Percentiles rank a stretch among this genome's conserved stretches.
These are phyloP conservation scores for Pterocles burchelli DNA, from an alignment of 2,113 vertebrate species.

Conservation along the genomic window DNA sequence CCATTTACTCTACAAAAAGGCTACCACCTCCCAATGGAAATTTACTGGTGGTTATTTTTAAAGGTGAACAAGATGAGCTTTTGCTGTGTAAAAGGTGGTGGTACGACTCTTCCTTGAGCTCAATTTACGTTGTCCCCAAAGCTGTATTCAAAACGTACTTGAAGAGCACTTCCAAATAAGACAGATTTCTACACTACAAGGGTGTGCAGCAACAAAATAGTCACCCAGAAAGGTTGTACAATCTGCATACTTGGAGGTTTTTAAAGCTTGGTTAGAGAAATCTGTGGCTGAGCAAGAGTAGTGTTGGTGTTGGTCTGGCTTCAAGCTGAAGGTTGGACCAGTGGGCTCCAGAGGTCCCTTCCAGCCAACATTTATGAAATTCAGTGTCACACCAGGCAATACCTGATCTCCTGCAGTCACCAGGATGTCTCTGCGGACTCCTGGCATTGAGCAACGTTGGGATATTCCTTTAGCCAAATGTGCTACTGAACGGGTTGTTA, in stretches of 20 bases:
- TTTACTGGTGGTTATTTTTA: neutral
- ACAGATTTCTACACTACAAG: fast-evolving
- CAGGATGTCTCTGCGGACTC: neutral
- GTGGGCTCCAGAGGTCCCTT: neutral
- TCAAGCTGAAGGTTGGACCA: neutral
- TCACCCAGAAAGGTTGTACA: neutral
- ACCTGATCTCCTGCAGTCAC: neutral
- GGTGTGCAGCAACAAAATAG: neutral
- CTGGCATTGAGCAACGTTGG: neutral
- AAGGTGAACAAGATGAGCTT: neutral
- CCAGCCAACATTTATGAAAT: neutral
- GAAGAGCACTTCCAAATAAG: neutral
- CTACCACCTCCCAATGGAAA: neutral
- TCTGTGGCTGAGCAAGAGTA: neutral
- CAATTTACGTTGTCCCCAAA: neutral
- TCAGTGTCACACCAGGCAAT: neutral
- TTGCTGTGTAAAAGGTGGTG: neutral
- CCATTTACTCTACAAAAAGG: neutral
- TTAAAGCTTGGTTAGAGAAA: neutral
- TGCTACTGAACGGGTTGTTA: neutral
- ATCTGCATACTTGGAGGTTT: neutral
- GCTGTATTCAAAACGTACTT: neutral
- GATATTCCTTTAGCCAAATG: neutral
- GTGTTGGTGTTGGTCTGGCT: neutral
- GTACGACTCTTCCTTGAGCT: neutral